Base-by-base conservation (phyloP, 2,888 invertebrate genomes). In the Linyphia triangularis region DNA sequence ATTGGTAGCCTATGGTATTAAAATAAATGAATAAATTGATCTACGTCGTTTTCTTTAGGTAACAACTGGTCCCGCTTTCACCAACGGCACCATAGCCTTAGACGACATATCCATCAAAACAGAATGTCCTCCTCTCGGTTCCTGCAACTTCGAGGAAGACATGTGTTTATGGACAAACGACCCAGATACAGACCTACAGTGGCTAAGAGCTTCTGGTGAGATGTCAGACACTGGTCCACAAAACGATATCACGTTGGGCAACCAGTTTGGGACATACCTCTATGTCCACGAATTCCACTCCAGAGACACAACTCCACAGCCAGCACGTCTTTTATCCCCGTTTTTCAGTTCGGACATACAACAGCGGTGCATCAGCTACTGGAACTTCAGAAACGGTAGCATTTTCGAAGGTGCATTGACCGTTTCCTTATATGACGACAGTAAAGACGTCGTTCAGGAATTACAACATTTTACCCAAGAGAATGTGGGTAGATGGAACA, bases 121-220 rank as follows among this genome's bases (percentile, higher is more conserved):
- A 6, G 73, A 85, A 22, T 90, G 90, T 13, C 89, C 85, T n/a
- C 24, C 78, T 10, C 19, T 88, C 10, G 90, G 90, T 1, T 89
- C 85, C 10, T 90, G 90, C 59, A 88, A 89, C 7, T 90, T 90
- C 43, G 90, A 90, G 43, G 84, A 85, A 2, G 89, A 84, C 51
- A 82, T 75, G 73, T 90, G 90, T 61, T 51, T 85, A 19, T 90
- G 89, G 89, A 30, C 63, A 2, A 90, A 90, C 51, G 82, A 90
- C 22, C 67, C 72, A 0, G 61, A 57, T 6, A 28, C 82, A 16
- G 70, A 82, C 24, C 57, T 89, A 0, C 73, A 85, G 13, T 90
- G 90, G 90, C 26, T 86, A 19, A 65, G 90, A 28, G 90, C 79
- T 24, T 78, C 85, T 22, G 90, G 89, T 10, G 89, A 85, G 63